These are phyloP conservation scores for Anguilla obscura DNA, from an alignment of 2,797 vertebrate species.

Conservation along the genomic window DNA sequence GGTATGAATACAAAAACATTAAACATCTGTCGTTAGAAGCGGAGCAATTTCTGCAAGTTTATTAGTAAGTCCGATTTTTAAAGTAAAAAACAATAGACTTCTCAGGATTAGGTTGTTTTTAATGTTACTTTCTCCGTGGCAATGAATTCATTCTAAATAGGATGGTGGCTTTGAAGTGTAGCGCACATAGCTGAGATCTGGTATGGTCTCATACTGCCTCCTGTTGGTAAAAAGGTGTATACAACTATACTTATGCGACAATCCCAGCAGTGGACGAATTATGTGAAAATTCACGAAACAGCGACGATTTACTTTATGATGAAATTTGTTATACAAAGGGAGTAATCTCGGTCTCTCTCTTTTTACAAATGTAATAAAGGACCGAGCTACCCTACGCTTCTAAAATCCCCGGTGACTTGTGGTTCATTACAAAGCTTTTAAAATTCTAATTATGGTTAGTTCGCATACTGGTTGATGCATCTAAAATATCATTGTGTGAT, in stretches of 20 bases:
- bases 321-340: not conserved
- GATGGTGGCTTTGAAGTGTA: constrained; percentile 62
- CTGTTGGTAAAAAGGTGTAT: constrained; percentile 49
- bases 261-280: not conserved
- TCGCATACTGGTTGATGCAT: not conserved
- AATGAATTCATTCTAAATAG: constrained; percentile 65
- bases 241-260: not conserved
- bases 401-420: too few species aligned
- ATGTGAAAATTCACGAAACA: not conserved
- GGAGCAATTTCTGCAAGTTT: not conserved
- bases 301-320: not conserved
- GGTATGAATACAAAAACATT: not conserved
- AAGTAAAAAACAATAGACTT: not conserved
- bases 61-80: not conserved
- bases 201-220: constrained; percentile 59
- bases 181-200: constrained; percentile 43
- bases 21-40: not conserved
- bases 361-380: not conserved
- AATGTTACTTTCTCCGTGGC: not conserved
- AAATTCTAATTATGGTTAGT: not conserved
- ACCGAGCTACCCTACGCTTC: too few species aligned
- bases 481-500: not conserved
- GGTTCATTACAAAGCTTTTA: not conserved
- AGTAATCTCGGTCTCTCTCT: not conserved
- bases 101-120: not conserved